Conservation (phyloP, 2,888 invertebrate species). For the Slavum lentiscoides region DNA sequence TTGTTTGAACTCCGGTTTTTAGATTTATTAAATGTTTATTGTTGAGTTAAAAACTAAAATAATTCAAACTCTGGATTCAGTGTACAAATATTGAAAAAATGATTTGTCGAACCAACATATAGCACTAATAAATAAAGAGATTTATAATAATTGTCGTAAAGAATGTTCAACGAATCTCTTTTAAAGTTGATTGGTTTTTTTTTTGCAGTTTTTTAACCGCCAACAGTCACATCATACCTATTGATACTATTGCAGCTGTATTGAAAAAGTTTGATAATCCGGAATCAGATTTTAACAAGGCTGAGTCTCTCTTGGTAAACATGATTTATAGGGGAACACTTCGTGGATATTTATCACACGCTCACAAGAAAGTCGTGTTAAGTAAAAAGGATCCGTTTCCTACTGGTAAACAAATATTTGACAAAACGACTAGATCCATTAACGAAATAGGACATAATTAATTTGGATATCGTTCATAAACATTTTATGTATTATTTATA, state of each 20-base stretch:
- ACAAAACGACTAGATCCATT: conserved; percentile 40
- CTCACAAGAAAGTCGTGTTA: conserved; percentile 40
- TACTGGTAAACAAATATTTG: conserved; percentile 45
- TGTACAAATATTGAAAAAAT: background rate
- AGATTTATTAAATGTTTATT: too few species aligned
- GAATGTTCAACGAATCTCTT: background rate
- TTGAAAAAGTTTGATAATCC: conserved; percentile 40
- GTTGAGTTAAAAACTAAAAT: too few species aligned
- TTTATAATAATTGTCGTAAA: background rate
- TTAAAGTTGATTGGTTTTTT: background rate
- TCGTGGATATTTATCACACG: conserved; percentile 45
- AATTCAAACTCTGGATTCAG: too few species aligned
- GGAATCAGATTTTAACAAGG: conserved; percentile 29
- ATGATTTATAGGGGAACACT: conserved; percentile 48
- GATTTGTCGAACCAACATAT: background rate
- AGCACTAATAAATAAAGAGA: background rate
- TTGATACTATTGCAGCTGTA: conserved; percentile 32
- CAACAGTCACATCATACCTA: conserved; percentile 40
- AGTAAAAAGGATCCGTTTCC: conserved; percentile 52
- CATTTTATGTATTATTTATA: conserved; percentile 6
- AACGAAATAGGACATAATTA: conserved; percentile 49
- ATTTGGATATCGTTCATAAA: background rate
- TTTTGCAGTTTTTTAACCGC: conserved; percentile 44
- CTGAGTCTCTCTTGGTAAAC: conserved; percentile 38
- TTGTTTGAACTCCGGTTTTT: too few species aligned